Base-by-base conservation (phyloP, 2,888 invertebrate species). In the Alitta virens region DNA sequence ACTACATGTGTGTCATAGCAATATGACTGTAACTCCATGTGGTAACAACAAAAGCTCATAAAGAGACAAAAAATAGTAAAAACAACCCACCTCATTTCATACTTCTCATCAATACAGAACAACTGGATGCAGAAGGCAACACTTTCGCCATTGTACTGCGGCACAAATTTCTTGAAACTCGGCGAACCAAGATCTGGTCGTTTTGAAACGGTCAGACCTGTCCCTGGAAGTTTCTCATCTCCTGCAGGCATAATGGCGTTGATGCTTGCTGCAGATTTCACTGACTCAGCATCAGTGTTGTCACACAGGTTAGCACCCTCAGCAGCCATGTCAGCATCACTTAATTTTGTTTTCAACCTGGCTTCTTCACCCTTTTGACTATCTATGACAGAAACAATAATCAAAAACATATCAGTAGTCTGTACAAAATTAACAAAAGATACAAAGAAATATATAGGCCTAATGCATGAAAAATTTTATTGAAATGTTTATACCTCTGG, bases 81-180 rank as follows among this genome's bases (percentile, higher is more conserved):
- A n/a, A n/a, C n/a, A 42, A 42, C 59, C 60, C 51, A 80, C 81
- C 82, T 80, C 77, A 78, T 80, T 69, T 83, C 81, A 69, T 77
- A 80, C 69, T 72, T 71, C 65, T 82, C 81, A 68, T 81, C 80
- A 57, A 82, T 78, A 67, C 79, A 79, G 71, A 82, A 82, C 2
- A 82, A 74, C 68, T 82, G 82, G n/a, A 82, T 77, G 53, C 76
- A 73, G 71, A 82, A 77, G 16, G 78, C 78, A 64, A 78, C 78
- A 5, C 64, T 63, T 46, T 67, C 70, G 55, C 81, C 82, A 25
- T 70, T 67, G 69, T 78, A 82, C 2, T 63, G 70, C 2, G 79
- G 80, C n/a, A 78, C 71, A 72, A 76, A 78, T 60, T 74, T 64
- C 58, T 74, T 74, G 0, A 67, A 46, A 25, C 56, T 21, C 23